A percentile compares a stretch with the other conserved stretches of the same genome.
Evolutionary conservation across 1,140 invertebrate species (phyloP).

Genomic region (Parapsyche elsis): DNA sequence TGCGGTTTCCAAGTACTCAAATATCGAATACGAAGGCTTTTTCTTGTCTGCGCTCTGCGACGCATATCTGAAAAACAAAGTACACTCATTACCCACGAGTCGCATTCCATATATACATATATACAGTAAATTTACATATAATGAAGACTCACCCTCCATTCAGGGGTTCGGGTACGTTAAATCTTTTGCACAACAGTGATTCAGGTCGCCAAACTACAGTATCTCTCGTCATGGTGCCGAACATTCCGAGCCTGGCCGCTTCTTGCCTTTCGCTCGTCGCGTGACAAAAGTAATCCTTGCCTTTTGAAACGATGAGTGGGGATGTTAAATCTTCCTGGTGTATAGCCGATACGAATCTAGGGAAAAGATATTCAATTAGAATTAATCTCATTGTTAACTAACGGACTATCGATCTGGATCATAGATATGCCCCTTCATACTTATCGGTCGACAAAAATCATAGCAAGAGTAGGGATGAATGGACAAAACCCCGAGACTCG

Average conservation of each 20-base stretch:
- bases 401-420: too few species aligned
- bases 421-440: too few species aligned
- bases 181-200: conserved; percentile 88
- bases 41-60: conserved; percentile 65
- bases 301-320: conserved; percentile 28
- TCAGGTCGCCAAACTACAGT: conserved; percentile 87
- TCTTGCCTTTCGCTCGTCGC: conserved; percentile 68
- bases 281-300: conserved; percentile 36
- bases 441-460: too few species aligned
- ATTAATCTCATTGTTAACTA: too few species aligned
- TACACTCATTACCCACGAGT: conserved; percentile 1
- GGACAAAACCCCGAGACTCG: too few species aligned
- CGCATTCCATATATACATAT: neutral
- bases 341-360: conserved; percentile 70
- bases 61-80: conserved; percentile 38
- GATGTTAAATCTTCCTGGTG: conserved; percentile 58
- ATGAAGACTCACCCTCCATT: conserved; percentile 63
- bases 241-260: conserved; percentile 85
- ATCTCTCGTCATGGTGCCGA: conserved; percentile 81
- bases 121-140: neutral
- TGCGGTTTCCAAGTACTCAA: conserved; percentile 76
- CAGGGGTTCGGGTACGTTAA: conserved; percentile 93
- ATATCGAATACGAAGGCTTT: conserved; percentile 77
- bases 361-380: neutral
- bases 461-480: too few species aligned